Percentiles rank a stretch among this genome's conserved stretches.
Conservation (phyloP, 2,113 vertebrate species). For the Hiodon alosoides region DNA sequence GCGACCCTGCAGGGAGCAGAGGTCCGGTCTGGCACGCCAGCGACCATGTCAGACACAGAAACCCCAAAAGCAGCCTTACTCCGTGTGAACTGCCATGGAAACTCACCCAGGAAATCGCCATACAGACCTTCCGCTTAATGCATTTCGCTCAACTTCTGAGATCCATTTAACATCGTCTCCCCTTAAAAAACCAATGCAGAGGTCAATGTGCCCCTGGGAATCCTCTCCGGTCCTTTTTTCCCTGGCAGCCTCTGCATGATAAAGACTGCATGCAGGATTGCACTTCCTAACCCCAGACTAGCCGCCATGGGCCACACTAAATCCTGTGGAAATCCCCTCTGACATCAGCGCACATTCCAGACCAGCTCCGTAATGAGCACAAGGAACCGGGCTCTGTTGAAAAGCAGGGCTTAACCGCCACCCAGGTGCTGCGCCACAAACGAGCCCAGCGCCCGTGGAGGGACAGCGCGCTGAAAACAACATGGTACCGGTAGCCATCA, state of each 20-base stretch:
- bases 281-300: background rate
- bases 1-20: background rate
- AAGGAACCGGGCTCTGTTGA: background rate
- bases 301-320: background rate
- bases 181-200: no score
- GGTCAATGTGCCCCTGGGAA: no score
- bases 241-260: no score
- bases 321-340: slow-evolving; percentile 11
- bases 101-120: background rate
- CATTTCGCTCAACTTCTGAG: no score
- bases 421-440: background rate
- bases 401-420: background rate
- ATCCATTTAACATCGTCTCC: no score
- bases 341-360: slow-evolving; percentile 2
- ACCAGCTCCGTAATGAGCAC: background rate
- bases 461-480: background rate
- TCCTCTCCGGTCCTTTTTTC: no score
- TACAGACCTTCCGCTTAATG: background rate
- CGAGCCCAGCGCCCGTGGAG: no score
- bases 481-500: background rate
- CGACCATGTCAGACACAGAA: background rate
- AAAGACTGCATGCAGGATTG: background rate
- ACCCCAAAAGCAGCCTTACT: background rate
- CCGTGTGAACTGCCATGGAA: background rate
- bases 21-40: background rate